Conservation (phyloP, 2,113 vertebrate species). For the Rhadina sibilatrix region DNA sequence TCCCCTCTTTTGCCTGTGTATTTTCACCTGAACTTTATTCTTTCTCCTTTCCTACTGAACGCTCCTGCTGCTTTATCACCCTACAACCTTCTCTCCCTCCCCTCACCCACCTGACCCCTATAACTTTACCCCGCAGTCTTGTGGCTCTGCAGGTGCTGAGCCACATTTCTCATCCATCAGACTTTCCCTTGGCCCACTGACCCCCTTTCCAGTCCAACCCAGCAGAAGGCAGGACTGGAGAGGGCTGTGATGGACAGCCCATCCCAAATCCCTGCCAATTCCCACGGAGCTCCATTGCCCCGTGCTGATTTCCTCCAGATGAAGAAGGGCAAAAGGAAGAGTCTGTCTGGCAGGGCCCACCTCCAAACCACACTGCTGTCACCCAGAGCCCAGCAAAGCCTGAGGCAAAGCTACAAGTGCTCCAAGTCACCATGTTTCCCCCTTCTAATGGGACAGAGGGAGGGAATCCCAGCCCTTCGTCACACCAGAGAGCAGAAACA, state of each 20-base stretch:
- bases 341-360: not conserved
- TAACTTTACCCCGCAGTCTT: not conserved
- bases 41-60: not conserved
- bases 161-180: not conserved
- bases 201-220: not conserved
- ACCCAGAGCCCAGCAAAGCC: not conserved
- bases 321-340: not conserved
- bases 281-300: not conserved
- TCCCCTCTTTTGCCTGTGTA: not conserved
- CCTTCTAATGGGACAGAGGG: not conserved
- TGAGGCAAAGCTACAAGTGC: not conserved
- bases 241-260: not conserved
- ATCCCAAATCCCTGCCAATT: not conserved
- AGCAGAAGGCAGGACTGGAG: not conserved
- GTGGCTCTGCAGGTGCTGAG: not conserved
- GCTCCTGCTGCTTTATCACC: not conserved
- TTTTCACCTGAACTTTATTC: not conserved
- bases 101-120: not conserved
- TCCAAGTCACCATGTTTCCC: accelerated
- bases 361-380: not conserved
- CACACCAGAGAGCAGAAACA: not conserved
- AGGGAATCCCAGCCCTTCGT: not conserved
- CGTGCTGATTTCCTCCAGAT: not conserved
- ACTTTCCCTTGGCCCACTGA: not conserved
- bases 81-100: not conserved